Percentiles rank a stretch among this genome's conserved stretches.
Conservation (phyloP, 2,113 vertebrate species). For the Notarius quadriscutis region DNA sequence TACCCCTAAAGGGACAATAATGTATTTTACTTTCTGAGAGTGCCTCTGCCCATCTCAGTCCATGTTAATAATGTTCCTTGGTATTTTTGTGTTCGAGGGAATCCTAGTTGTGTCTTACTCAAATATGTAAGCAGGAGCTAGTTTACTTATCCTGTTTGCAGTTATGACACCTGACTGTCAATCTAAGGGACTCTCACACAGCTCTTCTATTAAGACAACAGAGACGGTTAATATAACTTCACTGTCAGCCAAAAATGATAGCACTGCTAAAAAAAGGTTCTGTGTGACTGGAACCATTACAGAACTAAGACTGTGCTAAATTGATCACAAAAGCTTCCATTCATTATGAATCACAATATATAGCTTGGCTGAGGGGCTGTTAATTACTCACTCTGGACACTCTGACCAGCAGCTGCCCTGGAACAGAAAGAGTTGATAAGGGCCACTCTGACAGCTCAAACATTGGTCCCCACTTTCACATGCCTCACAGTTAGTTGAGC, state of each 20-base stretch:
- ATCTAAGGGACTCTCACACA: neutral
- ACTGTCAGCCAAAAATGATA: neutral
- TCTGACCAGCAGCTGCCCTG: conserved; percentile 73
- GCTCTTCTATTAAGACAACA: neutral
- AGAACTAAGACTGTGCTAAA: neutral
- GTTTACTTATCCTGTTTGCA: neutral
- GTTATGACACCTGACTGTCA: neutral
- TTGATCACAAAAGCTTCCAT: neutral
- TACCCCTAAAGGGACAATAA: too few species aligned
- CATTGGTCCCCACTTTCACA: conserved; percentile 69
- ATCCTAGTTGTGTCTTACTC: neutral
- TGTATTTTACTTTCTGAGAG: too few species aligned
- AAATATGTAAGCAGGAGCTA: neutral
- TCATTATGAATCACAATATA: neutral
- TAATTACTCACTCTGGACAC: conserved; percentile 74
- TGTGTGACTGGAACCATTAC: neutral
- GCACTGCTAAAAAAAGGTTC: neutral
- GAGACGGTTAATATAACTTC: neutral
- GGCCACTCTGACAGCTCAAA: conserved; percentile 67
- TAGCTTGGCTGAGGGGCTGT: too few species aligned
- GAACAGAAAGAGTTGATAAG: conserved; percentile 70
- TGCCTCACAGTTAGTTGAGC: conserved; percentile 72
- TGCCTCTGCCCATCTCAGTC: too few species aligned
- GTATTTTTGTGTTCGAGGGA: neutral
- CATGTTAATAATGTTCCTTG: too few species aligned